These are phyloP conservation scores for Tachyglossus aculeatus DNA, from an alignment of 2,797 vertebrate genomes.

Conservation along the genomic window DNA sequence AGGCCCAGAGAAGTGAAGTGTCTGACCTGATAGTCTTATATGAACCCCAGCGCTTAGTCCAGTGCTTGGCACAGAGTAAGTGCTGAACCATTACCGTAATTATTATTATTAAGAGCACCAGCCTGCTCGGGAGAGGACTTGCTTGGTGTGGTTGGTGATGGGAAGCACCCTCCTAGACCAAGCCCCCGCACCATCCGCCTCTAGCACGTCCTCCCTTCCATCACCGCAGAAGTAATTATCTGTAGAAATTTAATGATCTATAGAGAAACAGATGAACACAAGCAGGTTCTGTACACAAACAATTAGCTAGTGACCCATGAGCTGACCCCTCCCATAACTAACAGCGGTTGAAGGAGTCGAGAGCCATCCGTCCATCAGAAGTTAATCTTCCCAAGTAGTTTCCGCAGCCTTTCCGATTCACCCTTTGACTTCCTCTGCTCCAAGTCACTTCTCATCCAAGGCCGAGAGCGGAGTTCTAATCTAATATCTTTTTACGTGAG, in stretches of 20 bases:
- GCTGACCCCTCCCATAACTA: slow-evolving; percentile 18
- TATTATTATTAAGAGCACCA: too few species aligned
- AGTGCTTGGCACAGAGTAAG: too few species aligned
- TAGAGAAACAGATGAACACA: slow-evolving; percentile 18
- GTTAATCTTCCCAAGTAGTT: slow-evolving; percentile 12
- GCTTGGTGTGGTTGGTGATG: background rate
- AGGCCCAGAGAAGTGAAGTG: background rate
- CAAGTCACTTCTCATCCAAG: slow-evolving; percentile 2
- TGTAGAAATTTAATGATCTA: slow-evolving; percentile 13
- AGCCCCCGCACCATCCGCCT: background rate
- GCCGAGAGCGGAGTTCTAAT: slow-evolving; percentile 1
- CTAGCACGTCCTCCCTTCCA: background rate
- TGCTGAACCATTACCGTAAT: too few species aligned
- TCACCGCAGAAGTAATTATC: background rate
- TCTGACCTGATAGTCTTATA: too few species aligned
- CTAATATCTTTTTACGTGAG: slow-evolving; percentile 8
- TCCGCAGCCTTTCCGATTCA: slow-evolving; percentile 4
- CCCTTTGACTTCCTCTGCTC: slow-evolving; percentile 3
- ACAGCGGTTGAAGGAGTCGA: slow-evolving; percentile 18
- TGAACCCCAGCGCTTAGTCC: too few species aligned
- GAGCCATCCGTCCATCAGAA: slow-evolving; percentile 13
- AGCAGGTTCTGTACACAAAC: slow-evolving; percentile 9
- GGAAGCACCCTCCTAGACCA: background rate
- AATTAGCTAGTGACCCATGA: slow-evolving; percentile 16
- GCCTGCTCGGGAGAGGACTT: background rate